Base-by-base conservation (phyloP, 2,113 vertebrate genomes). In the Oreochromis spilurus region DNA sequence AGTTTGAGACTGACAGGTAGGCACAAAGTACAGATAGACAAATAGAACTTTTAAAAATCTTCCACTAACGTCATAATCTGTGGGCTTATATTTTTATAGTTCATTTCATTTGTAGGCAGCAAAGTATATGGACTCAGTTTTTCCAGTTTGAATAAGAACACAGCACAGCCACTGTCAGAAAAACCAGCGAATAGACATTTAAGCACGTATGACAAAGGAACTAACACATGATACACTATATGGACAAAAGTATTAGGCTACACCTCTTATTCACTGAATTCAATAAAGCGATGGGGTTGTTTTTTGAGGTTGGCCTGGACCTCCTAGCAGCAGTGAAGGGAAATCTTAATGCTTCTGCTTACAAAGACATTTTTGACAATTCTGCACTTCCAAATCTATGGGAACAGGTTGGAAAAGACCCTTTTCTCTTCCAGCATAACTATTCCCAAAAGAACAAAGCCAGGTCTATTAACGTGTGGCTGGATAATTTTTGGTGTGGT, bases 291-390 rank as follows among this genome's bases (percentile, higher is more conserved):
- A 2, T 0, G 14, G 8, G 65, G 0, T 16, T 10, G 1, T 45
- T 70, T 24, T 43, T 40, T 72, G 0, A 16, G 40, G 40, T 29
- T 75, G 43, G 4, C 43, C 43, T 48, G 9, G 70, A 48, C 70
- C 43, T 17, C 24, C 24, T 7, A 48, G 43, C 16, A 2, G 24
- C 6, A 48, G 24, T 48, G 24, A 75, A 48, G 43, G 14, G 0
- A 75, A 75, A 75, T 75, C 70, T 48, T 48, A 75, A 48, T 75
- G 70, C 24, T 75, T 75, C 24, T 11, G 24, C 70, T 75, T 48
- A 19, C 4, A 45, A 72, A 75, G 21, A 75, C 9, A 29, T 75
- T 75, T 75, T 17, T 26, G 14, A 72, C 14, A 45, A 11, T 45
- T 75, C 14, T 75, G 9, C 43, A 17, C 67, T 48, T 48, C 40